These are phyloP conservation scores for Cololabis saira DNA, from an alignment of 2,113 vertebrate species.

Conservation along the genomic window DNA sequence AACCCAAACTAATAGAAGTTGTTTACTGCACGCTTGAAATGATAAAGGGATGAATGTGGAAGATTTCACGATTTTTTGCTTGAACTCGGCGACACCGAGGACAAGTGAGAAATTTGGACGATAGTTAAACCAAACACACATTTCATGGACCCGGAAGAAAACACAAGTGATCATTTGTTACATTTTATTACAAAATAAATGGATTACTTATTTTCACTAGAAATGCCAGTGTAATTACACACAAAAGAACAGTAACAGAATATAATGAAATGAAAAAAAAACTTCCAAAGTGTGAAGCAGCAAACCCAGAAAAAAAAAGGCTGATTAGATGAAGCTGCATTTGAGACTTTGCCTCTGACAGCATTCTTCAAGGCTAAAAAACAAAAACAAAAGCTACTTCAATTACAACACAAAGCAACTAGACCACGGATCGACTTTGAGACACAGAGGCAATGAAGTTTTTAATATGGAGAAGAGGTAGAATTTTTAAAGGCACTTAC, in stretches of 20 bases:
- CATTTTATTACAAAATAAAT: constrained; percentile 76
- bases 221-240: constrained; percentile 55
- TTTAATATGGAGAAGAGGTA: constrained; percentile 66
- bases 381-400: too few species aligned
- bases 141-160: constrained; percentile 5
- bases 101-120: too few species aligned
- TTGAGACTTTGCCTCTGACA: too few species aligned
- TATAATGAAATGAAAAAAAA: constrained; percentile 29
- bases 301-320: constrained; percentile 33
- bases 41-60: background rate
- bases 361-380: background rate
- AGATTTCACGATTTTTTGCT: background rate
- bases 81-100: background rate
- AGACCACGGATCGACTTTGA: constrained; percentile 16
- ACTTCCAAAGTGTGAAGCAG: constrained; percentile 19
- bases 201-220: constrained; percentile 45
- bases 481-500: constrained; percentile 28
- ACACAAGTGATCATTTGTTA: constrained; percentile 11
- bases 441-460: constrained; percentile 27
- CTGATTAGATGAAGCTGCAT: constrained; percentile 31
- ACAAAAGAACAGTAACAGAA: constrained; percentile 22
- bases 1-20: background rate
- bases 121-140: background rate
- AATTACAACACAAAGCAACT: too few species aligned
- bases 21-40: background rate